Conservation (phyloP, 2,797 vertebrate species). For the Chiloscyllium punctatum region DNA sequence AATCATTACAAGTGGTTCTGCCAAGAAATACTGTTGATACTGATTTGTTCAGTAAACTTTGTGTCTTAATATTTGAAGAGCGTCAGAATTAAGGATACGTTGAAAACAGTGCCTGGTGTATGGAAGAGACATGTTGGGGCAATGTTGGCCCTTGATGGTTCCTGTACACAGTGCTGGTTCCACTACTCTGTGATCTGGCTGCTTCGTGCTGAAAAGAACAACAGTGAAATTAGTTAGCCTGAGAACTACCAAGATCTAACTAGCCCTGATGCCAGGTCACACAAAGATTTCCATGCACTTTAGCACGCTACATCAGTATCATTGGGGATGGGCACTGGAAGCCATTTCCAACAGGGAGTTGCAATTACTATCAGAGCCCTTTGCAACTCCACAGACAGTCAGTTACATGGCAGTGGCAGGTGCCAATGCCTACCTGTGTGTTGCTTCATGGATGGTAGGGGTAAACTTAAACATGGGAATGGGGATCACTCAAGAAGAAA, state of each 20-base stretch:
- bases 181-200: constrained; percentile 58
- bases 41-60: background rate
- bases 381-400: background rate
- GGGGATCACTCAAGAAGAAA: background rate
- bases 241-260: background rate
- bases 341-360: background rate
- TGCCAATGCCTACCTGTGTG: background rate
- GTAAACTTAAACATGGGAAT: background rate
- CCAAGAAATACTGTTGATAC: background rate
- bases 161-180: constrained; percentile 74
- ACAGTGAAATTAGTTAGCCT: constrained; percentile 16
- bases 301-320: background rate
- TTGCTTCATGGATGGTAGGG: background rate
- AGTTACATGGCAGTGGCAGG: background rate
- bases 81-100: constrained; percentile 76
- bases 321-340: background rate
- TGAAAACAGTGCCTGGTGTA: constrained; percentile 97
- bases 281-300: background rate
- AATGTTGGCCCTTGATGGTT: constrained; percentile 76
- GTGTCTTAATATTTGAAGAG: background rate
- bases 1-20: background rate
- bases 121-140: constrained; percentile 81
- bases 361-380: background rate
- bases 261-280: background rate
- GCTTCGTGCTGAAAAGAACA: constrained; percentile 59